Percentiles rank a stretch among this genome's conserved stretches.
Evolutionary conservation across 2,888 invertebrate species (phyloP).

Genomic region (Parnassius orleans): DNA sequence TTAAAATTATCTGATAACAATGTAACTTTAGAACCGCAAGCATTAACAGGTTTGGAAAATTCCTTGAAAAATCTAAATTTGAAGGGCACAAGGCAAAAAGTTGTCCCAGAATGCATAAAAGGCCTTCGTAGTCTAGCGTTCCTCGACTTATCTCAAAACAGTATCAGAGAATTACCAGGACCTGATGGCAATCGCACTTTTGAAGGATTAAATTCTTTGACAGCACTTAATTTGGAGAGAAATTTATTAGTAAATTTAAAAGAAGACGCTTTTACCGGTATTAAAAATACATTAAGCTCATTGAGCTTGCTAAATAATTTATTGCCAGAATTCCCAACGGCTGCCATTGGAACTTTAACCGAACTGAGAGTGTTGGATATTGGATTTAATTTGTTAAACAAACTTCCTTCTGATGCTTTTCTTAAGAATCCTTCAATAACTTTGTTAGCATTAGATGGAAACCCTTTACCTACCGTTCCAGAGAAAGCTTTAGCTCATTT

Average conservation of each 20-base stretch:
- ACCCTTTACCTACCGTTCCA: conserved; percentile 92
- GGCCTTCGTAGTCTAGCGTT: conserved; percentile 91
- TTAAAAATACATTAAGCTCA: conserved; percentile 91
- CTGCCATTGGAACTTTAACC: conserved; percentile 87
- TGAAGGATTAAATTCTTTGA: conserved; percentile 89
- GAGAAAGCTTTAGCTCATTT: conserved; percentile 88
- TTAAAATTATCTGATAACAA: conserved; percentile 94
- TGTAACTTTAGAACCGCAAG: conserved; percentile 84
- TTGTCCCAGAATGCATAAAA: conserved; percentile 88
- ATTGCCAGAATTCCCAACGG: conserved; percentile 91
- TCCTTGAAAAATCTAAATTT: conserved; percentile 93
- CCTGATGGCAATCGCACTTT: conserved; percentile 84
- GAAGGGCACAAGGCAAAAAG: conserved; percentile 91
- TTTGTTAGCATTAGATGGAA: conserved; percentile 93
- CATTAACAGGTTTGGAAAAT: conserved; percentile 89
- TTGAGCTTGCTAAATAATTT: conserved; percentile 94
- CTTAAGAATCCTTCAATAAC: conserved; percentile 91
- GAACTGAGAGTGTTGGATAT: conserved; percentile 94
- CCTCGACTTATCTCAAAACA: conserved; percentile 93
- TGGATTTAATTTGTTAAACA: conserved; percentile 93
- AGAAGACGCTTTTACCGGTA: conserved; percentile 88
- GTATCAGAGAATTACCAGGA: conserved; percentile 90
- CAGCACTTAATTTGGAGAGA: conserved; percentile 93
- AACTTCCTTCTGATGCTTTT: conserved; percentile 90
- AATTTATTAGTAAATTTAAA: conserved; percentile 91